Evolutionary conservation across 2,797 vertebrate genomes (phyloP).

Genomic region (Mus caroli): DNA sequence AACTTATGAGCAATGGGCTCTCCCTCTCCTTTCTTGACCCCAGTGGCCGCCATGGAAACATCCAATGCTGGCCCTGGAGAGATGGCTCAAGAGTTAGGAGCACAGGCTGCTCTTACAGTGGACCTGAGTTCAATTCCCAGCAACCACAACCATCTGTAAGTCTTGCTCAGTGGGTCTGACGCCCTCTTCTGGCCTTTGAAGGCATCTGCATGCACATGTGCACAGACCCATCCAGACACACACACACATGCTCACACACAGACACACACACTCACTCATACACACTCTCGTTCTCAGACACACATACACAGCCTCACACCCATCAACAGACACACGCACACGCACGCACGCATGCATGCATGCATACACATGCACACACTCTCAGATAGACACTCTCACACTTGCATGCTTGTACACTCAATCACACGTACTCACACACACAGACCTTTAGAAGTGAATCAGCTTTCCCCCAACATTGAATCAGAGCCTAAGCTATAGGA

Average conservation of each 20-base stretch:
- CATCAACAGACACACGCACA: background rate
- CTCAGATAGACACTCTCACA: background rate
- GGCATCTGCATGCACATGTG: background rate
- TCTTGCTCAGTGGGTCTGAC: background rate
- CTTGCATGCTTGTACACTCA: background rate
- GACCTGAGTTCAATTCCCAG: background rate
- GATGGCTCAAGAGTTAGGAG: background rate
- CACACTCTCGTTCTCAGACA: background rate
- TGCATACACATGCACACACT: background rate
- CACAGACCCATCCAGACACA: background rate
- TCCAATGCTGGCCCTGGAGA: background rate
- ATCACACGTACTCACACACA: background rate
- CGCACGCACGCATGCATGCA: background rate
- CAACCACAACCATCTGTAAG: background rate
- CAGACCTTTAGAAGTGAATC: background rate
- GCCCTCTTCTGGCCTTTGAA: background rate
- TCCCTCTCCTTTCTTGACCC: background rate
- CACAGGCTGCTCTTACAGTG: background rate
- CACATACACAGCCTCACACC: background rate
- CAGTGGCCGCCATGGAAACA: background rate
- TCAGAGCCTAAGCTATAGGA: background rate
- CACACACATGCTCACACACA: background rate
- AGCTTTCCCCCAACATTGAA: background rate
- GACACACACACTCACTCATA: background rate
- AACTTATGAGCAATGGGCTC: background rate